These are phyloP conservation scores for Muscicapa striata DNA, from an alignment of 2,797 vertebrate species.

Conservation along the genomic window DNA sequence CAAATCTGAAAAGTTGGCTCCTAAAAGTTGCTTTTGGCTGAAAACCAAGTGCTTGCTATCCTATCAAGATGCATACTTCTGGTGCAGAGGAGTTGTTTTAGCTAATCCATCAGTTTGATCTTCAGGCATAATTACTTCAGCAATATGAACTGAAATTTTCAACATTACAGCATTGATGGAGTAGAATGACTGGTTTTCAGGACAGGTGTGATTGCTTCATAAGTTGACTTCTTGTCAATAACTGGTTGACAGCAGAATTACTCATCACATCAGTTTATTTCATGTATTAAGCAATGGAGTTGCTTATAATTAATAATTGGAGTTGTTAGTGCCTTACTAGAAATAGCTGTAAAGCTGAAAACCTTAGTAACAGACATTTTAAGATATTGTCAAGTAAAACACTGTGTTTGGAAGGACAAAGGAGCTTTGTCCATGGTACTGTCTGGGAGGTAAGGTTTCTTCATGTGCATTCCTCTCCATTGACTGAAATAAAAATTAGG, in stretches of 20 bases:
- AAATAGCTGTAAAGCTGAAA: neutral
- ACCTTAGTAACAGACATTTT: neutral
- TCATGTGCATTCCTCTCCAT: neutral
- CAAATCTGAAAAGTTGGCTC: neutral
- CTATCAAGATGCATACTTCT: neutral
- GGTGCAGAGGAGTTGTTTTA: neutral
- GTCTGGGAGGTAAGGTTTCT: neutral
- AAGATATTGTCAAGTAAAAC: neutral
- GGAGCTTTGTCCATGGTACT: neutral
- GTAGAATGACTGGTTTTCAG: conserved; percentile 11
- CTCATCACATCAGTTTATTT: neutral
- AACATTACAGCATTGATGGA: neutral
- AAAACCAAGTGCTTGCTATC: neutral
- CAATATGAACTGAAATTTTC: neutral
- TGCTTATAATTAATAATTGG: neutral
- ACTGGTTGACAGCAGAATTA: neutral
- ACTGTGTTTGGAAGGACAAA: neutral
- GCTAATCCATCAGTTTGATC: conserved; percentile 9
- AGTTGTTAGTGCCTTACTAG: neutral
- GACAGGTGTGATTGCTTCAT: neutral
- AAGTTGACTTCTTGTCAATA: neutral
- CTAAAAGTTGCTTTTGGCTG: neutral
- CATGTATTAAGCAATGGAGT: neutral
- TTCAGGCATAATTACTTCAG: neutral
- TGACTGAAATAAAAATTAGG: neutral